These are phyloP conservation scores for Standfussiana lucernea DNA, from an alignment of 2,888 invertebrate genomes.

Conservation along the genomic window DNA sequence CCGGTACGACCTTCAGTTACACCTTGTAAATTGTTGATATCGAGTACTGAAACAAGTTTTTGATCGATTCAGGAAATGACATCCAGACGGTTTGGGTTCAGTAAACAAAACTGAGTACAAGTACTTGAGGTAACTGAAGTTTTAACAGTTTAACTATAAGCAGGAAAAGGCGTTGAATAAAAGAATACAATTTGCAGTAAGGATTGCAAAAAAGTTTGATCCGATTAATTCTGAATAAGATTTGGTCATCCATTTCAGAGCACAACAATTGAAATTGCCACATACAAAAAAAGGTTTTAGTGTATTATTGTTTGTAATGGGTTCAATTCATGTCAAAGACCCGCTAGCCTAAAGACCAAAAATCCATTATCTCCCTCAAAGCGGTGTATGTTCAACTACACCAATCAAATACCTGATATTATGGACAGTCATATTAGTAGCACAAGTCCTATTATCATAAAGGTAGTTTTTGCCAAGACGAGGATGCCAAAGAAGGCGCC, in stretches of 20 bases:
- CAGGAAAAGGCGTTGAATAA: not conserved
- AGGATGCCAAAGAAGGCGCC: constrained; percentile 53
- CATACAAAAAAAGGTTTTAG: constrained; percentile 13
- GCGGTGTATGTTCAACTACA: not conserved
- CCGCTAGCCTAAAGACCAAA: not conserved
- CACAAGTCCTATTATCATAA: constrained; percentile 46
- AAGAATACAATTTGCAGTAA: not conserved
- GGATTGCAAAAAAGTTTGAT: constrained; percentile 11
- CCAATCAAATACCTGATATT: constrained; percentile 2
- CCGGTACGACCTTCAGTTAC: constrained; percentile 34
- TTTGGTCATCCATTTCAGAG: constrained; percentile 19
- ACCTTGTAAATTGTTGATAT: constrained; percentile 42
- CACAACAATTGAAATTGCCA: constrained; percentile 30
- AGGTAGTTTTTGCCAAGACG: constrained; percentile 36
- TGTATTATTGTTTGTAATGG: constrained; percentile 22
- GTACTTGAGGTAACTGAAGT: not conserved
- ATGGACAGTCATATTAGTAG: constrained; percentile 25
- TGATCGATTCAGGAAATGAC: constrained; percentile 49
- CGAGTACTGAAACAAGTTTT: constrained; percentile 46
- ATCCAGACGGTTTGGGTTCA: constrained; percentile 16
- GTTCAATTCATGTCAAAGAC: constrained; percentile 31
- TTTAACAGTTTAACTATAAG: not conserved
- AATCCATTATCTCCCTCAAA: not conserved
- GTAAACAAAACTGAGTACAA: not conserved
- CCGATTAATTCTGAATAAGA: constrained; percentile 29